Percentiles rank a stretch among this genome's conserved stretches.
phyloP scores from a whole-genome alignment of 92 coral and sea anemone species.

The Isaurus tuberculatus region DNA sequence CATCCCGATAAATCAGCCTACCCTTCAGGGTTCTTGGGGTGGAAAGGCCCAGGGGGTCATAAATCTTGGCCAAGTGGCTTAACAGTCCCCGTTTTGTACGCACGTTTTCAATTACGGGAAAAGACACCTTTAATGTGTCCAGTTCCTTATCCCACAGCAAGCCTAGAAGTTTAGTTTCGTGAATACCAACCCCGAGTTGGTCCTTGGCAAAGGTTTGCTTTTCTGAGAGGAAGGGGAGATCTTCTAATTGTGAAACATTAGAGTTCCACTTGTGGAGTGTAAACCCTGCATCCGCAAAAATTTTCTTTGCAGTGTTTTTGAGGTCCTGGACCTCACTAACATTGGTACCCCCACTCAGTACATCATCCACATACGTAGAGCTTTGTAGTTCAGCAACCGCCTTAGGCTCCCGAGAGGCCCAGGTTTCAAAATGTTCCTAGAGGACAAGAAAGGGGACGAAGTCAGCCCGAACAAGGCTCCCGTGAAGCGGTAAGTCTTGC shows the following conservation, averaged over 20 bases:
- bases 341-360: conserved; percentile 40
- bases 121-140: conserved; percentile 33
- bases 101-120: conserved; percentile 29
- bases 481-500: conserved; percentile 20
- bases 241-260: conserved; percentile 35
- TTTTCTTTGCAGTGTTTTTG: conserved; percentile 33
- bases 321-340: conserved; percentile 20
- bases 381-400: conserved; percentile 21
- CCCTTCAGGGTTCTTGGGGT: conserved; percentile 51
- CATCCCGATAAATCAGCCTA: conserved; percentile 39
- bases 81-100: conserved; percentile 42
- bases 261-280: conserved; percentile 46
- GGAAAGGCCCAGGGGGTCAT: conserved; percentile 49
- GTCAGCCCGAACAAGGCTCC: conserved; percentile 26
- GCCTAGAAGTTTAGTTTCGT: conserved; percentile 44
- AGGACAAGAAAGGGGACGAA: conserved; percentile 13
- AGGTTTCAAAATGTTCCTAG: conserved; percentile 27
- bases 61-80: conserved; percentile 48
- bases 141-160: conserved; percentile 39
- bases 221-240: conserved; percentile 1
- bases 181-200: conserved; percentile 27
- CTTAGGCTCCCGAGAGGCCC: conserved; percentile 14
- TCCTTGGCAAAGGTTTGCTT: conserved; percentile 46
- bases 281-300: conserved; percentile 45
- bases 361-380: conserved; percentile 37